A percentile compares a stretch with the other conserved stretches of the same genome.
Conservation (phyloP, 2,888 invertebrate species). For the Lampropteryx suffumata region DNA sequence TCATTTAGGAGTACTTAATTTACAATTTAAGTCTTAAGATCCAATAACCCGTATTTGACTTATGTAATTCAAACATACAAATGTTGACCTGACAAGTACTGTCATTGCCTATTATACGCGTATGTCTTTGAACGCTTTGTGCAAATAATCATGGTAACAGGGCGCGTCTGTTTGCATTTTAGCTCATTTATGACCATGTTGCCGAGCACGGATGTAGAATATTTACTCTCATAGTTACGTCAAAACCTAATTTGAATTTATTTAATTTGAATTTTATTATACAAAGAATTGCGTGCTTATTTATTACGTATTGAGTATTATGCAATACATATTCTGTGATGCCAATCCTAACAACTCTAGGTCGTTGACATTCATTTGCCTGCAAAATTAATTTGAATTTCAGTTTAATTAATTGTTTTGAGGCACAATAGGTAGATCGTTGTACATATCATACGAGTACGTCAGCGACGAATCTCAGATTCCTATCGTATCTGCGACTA, state of each 20-base stretch:
- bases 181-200: conserved; percentile 58
- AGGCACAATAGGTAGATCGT: conserved; percentile 60
- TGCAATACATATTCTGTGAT: conserved; percentile 36
- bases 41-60: conserved; percentile 66
- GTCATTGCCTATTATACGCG: conserved; percentile 47
- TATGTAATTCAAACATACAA: conserved; percentile 62
- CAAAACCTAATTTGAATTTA: conserved; percentile 41
- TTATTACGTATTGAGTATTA: conserved; percentile 31
- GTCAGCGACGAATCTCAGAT: conserved; percentile 73
- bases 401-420: conserved; percentile 51
- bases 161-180: conserved; percentile 65
- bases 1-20: conserved; percentile 35
- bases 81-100: conserved; percentile 55
- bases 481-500: conserved; percentile 73
- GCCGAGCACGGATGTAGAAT: conserved; percentile 56
- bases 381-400: conserved; percentile 54
- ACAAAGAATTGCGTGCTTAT: conserved; percentile 15
- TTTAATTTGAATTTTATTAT: conserved; percentile 34
- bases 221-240: conserved; percentile 54
- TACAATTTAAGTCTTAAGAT: conserved; percentile 48
- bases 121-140: conserved; percentile 46
- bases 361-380: conserved; percentile 54
- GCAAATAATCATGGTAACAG: conserved; percentile 56
- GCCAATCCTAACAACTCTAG: conserved; percentile 38
- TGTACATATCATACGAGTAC: conserved; percentile 47